Evolutionary conservation across 2,888 invertebrate genomes (phyloP).

Genomic region (Mamestra brassicae): DNA sequence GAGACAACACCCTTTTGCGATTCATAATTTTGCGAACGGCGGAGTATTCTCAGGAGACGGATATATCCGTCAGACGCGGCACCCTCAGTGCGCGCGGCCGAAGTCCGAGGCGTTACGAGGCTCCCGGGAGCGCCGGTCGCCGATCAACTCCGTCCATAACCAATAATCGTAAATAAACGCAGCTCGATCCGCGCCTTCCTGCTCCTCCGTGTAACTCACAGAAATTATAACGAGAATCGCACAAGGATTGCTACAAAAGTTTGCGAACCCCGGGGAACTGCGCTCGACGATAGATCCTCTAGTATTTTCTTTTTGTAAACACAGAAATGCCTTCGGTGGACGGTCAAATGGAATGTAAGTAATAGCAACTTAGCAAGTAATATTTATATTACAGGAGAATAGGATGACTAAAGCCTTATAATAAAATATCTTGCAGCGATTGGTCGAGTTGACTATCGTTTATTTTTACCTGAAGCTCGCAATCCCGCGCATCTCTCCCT

Average conservation of each 20-base stretch:
- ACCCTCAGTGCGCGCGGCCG: constrained; percentile 79
- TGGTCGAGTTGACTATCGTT: constrained; percentile 86
- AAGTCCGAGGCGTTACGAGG: constrained; percentile 89
- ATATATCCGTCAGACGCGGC: constrained; percentile 87
- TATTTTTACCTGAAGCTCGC: constrained; percentile 90
- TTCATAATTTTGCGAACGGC: constrained; percentile 86
- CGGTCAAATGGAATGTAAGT: constrained; percentile 47
- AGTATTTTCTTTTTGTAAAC: constrained; percentile 45
- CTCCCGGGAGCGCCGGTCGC: constrained; percentile 84
- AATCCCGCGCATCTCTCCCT: constrained; percentile 91
- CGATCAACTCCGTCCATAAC: constrained; percentile 89
- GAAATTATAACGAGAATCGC: constrained; percentile 68
- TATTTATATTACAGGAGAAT: constrained; percentile 69
- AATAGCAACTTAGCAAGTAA: constrained; percentile 68
- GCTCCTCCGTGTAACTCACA: constrained; percentile 66
- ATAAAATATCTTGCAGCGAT: constrained; percentile 86
- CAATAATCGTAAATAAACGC: constrained; percentile 90
- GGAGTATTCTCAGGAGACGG: constrained; percentile 84
- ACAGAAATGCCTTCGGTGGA: constrained; percentile 42
- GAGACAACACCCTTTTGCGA: constrained; percentile 73
- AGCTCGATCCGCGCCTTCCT: constrained; percentile 72
- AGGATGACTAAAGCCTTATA: constrained; percentile 72
- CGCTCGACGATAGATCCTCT: constrained; percentile 38
- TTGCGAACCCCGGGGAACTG: constrained; percentile 55
- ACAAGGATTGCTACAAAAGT: constrained; percentile 51